A percentile compares a stretch with the other conserved stretches of the same genome.
These are phyloP conservation scores for Antheraea yamamai DNA, from an alignment of 2,888 invertebrate species.

Conservation along the genomic window DNA sequence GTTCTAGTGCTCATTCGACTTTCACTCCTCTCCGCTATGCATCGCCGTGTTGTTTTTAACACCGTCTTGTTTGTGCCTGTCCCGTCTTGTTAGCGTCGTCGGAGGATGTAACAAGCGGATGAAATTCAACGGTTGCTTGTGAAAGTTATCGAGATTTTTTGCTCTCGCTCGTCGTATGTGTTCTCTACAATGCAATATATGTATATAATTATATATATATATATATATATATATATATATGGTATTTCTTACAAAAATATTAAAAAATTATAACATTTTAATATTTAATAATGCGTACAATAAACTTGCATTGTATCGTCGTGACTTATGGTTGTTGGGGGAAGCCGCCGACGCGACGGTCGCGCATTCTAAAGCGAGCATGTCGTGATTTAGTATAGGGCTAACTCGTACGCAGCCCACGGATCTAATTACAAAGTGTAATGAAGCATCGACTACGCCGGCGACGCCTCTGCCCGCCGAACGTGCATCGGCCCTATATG, in stretches of 20 bases:
- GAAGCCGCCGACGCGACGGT: conserved; percentile 38
- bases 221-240: too few species aligned
- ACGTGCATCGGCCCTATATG: conserved; percentile 23
- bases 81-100: conserved; percentile 55
- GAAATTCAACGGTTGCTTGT: conserved; percentile 32
- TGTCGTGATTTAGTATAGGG: conserved; percentile 76
- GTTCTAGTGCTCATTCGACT: conserved; percentile 66
- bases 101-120: conserved; percentile 43
- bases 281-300: conserved; percentile 71
- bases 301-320: conserved; percentile 61
- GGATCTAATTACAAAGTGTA: conserved; percentile 79
- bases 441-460: conserved; percentile 62
- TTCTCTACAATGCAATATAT: neutral
- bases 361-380: conserved; percentile 59
- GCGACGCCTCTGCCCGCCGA: conserved; percentile 45
- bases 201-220: too few species aligned
- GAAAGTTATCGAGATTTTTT: conserved; percentile 31
- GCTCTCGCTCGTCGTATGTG: conserved; percentile 22
- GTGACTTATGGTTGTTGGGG: conserved; percentile 57
- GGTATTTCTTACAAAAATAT: too few species aligned
- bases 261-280: too few species aligned
- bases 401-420: conserved; percentile 65
- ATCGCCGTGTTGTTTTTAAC: conserved; percentile 49
- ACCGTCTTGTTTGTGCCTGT: conserved; percentile 56
- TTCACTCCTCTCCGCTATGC: conserved; percentile 56